Conservation (phyloP, 2,888 invertebrate species). For the Cataglyphis rosenhaueri region DNA sequence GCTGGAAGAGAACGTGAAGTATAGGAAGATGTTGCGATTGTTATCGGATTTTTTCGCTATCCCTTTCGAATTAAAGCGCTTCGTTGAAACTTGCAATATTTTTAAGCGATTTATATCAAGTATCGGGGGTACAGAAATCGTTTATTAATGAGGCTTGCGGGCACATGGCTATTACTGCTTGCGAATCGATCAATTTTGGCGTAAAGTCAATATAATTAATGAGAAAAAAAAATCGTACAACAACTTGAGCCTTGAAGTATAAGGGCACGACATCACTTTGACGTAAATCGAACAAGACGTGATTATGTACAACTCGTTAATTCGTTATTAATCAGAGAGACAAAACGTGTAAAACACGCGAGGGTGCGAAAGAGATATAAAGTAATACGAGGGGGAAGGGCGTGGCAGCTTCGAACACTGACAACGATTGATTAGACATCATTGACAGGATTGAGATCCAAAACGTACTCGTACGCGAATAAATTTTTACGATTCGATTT, state of each 20-base stretch:
- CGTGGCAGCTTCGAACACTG: conserved; percentile 64
- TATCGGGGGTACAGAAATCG: conserved; percentile 2
- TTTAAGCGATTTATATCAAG: not conserved
- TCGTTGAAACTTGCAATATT: not conserved
- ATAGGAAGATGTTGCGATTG: not conserved
- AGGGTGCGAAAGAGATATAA: conserved; percentile 52
- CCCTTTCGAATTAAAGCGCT: not conserved
- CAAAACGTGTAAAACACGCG: conserved; percentile 53
- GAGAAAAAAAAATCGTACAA: conserved; percentile 50
- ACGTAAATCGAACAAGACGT: conserved; percentile 55
- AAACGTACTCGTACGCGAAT: not conserved
- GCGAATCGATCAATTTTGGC: conserved; percentile 65
- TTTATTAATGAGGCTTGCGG: conserved; percentile 34
- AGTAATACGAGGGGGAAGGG: conserved; percentile 56
- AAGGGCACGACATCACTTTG: conserved; percentile 57
- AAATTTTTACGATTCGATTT: not conserved
- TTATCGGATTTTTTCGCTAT: not conserved
- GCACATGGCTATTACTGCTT: conserved; percentile 43
- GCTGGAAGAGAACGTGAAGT: not conserved
- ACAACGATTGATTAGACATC: conserved; percentile 63
- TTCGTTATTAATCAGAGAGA: conserved; percentile 68
- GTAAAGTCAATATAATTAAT: conserved; percentile 55
- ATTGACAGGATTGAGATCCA: conserved; percentile 65
- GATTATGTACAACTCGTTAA: conserved; percentile 71
- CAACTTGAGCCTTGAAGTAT: conserved; percentile 55